Conservation (phyloP, 2,797 vertebrate species). For the Gymnocypris eckloni region DNA sequence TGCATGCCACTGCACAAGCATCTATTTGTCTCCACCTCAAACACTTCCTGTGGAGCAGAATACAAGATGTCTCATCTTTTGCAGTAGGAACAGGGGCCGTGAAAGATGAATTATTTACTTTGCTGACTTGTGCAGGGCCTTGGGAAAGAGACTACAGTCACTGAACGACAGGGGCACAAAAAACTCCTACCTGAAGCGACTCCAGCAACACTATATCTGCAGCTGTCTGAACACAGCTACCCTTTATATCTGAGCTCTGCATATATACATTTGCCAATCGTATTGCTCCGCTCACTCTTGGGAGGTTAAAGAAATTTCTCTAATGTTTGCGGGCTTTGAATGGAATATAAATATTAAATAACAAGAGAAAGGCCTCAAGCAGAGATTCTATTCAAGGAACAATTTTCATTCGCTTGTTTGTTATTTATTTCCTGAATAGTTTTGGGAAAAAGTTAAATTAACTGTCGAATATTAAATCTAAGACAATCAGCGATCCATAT, state of each 20-base stretch:
- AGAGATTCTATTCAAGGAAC: constrained; percentile 5
- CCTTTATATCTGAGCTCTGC: constrained; percentile 38
- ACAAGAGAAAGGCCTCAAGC: constrained; percentile 38
- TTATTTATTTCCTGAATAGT: constrained; percentile 32
- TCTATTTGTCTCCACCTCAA: constrained; percentile 62
- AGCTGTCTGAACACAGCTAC: background rate
- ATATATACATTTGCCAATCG: constrained; percentile 31
- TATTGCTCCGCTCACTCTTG: background rate
- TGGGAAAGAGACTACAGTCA: constrained; percentile 48
- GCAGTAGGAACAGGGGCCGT: constrained; percentile 59
- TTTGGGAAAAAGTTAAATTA: constrained; percentile 16
- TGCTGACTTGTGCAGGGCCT: constrained; percentile 55
- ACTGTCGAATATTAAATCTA: background rate
- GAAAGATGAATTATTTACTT: constrained; percentile 65
- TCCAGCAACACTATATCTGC: constrained; percentile 34
- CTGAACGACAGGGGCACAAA: constrained; percentile 43
- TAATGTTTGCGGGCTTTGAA: constrained; percentile 27
- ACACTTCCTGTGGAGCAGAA: constrained; percentile 56
- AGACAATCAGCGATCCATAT: background rate
- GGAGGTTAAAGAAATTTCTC: constrained; percentile 29
- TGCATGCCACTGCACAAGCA: constrained; percentile 49
- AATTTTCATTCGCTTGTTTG: constrained; percentile 16
- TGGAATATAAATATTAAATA: constrained; percentile 48
- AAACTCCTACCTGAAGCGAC: constrained; percentile 48
- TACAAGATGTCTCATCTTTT: constrained; percentile 51